Evolutionary conservation across 1,140 invertebrate genomes (phyloP).

Genomic region (Caenorhabditis remanei): DNA sequence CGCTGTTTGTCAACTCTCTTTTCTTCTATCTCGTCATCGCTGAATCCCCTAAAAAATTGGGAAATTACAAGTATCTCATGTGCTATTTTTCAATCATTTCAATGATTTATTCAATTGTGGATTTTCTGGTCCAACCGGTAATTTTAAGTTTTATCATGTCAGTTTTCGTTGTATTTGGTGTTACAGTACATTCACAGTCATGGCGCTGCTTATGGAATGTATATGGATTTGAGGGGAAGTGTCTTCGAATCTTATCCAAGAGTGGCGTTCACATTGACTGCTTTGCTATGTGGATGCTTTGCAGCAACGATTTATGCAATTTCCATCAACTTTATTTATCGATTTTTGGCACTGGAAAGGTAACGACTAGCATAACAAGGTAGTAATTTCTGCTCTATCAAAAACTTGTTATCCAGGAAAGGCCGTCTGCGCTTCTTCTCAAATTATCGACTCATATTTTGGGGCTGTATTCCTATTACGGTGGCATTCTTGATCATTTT

Average conservation of each 20-base stretch:
- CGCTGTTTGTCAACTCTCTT: background rate
- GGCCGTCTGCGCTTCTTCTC: background rate
- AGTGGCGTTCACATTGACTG: background rate
- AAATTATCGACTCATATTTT: background rate
- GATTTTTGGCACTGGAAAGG: background rate
- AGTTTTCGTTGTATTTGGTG: too few species aligned
- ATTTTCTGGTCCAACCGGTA: background rate
- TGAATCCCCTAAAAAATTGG: background rate
- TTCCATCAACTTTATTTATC: background rate
- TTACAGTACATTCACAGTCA: background rate
- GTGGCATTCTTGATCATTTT: background rate
- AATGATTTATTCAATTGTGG: background rate
- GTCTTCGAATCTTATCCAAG: background rate
- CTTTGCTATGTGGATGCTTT: background rate
- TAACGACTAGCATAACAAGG: background rate
- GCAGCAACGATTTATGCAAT: background rate
- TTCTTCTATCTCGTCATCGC: background rate
- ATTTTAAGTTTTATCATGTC: too few species aligned
- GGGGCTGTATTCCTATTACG: background rate
- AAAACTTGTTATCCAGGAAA: background rate
- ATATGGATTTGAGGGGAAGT: background rate
- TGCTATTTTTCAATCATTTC: conserved; percentile 17
- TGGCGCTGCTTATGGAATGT: background rate
- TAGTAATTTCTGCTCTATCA: too few species aligned
- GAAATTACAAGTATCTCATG: background rate